Base-by-base conservation (phyloP, 2,797 vertebrate genomes). In the Pangasius sanitwongsei region DNA sequence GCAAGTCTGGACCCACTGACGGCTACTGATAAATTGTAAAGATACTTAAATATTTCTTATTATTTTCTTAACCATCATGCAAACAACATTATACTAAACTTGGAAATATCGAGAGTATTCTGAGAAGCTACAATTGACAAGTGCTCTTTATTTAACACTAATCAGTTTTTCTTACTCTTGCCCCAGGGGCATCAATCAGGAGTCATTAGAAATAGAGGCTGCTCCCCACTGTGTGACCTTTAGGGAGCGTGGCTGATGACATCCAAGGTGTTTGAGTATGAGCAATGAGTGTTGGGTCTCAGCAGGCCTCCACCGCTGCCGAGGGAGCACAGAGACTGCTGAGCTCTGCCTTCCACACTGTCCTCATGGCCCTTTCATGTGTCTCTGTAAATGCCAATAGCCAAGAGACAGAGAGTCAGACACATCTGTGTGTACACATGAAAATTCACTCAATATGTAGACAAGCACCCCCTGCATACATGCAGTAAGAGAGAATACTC, bases 381-480 rank as follows among this genome's bases (percentile, higher is more conserved):
- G 85, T 48, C 55, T 84, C 74, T 87, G 88, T 87, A 91, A 92
- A 92, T 92, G 91, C 89, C 91, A 92, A 55, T 89, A 87, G 83
- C 84, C 55, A 53, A 82, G 41, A 77, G 78, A 91, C 80, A n/a
- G 16, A 87, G 83, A 88, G 83, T 57, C 84, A 87, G 50, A 69
- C 55, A 81, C 82, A 70, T 89, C 59, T 65, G 63, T 67, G 44
- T 72, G 75, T 53, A 80, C 55, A 25, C 67, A 87, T 87, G n/a
- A 80, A 80, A 80, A 67, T 50, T 4, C 13, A 67, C 20, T 18
- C 13, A 37, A 15, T 85, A 4, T 11, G 48, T 63, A 65, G 75
- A 55, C 20, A 55, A 84, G 69, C 86, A 41, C 48, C 34, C 28
- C 20, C 63, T 57, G 72, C 48, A 28, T 88, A 65, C 34, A 8